These are phyloP conservation scores for Leptinotarsa defecta DNA, from an alignment of 1,140 invertebrate species.

Conservation along the genomic window DNA sequence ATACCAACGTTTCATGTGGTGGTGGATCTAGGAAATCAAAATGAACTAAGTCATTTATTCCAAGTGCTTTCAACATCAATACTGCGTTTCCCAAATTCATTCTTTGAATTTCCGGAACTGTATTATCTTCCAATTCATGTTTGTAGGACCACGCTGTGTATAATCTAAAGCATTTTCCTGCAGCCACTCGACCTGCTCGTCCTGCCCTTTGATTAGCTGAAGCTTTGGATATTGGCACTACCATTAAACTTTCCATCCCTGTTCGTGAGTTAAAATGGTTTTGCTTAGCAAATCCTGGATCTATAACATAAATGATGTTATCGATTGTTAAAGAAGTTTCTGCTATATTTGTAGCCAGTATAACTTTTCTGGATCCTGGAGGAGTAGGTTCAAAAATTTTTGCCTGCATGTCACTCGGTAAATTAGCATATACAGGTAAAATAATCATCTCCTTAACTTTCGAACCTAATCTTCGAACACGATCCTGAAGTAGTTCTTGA, in stretches of 20 bases:
- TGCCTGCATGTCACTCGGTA: constrained; percentile 98
- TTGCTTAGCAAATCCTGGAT: constrained; percentile 99
- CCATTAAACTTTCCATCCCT: constrained; percentile 96
- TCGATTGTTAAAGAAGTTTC: constrained; percentile 99
- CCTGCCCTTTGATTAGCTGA: constrained; percentile 95
- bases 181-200: constrained; percentile 87
- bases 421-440: constrained; percentile 96
- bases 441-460: constrained; percentile 94
- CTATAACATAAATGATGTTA: constrained; percentile 98
- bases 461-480: constrained; percentile 85
- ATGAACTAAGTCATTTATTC: constrained; percentile 96
- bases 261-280: constrained; percentile 96
- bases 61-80: constrained; percentile 93
- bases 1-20: constrained; percentile 92
- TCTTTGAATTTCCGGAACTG: constrained; percentile 96
- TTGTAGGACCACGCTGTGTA: constrained; percentile 98
- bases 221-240: constrained; percentile 97
- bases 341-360: constrained; percentile 98
- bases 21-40: constrained; percentile 99
- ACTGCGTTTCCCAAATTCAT: constrained; percentile 99
- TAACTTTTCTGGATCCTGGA: constrained; percentile 91
- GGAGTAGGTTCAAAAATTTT: constrained; percentile 98
- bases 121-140: constrained; percentile 97
- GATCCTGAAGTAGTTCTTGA: constrained; percentile 89
- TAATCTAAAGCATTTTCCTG: constrained; percentile 96